Percentiles rank a stretch among this genome's conserved stretches.
phyloP scores from a whole-genome alignment of 2,113 vertebrate species.

The Strix uralensis region DNA sequence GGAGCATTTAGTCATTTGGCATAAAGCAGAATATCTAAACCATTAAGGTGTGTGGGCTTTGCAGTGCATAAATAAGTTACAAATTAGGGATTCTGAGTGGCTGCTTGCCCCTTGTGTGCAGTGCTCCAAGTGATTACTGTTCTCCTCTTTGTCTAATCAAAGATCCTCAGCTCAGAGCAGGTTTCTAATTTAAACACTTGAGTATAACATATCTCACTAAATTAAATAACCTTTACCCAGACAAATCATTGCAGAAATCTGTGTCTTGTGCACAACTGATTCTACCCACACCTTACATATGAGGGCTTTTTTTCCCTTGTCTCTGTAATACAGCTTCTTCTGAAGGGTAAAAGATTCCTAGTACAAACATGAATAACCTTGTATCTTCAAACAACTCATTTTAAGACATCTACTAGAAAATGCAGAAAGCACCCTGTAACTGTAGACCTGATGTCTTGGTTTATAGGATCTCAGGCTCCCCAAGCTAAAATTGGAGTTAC shows the following conservation, averaged over 20 bases:
- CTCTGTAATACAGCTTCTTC: not conserved
- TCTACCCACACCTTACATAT: not conserved
- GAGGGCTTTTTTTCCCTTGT: not conserved
- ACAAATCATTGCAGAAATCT: not conserved
- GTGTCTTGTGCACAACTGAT: not conserved
- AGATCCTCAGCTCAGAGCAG: constrained; percentile 27
- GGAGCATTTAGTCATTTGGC: not conserved
- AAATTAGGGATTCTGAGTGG: constrained; percentile 21
- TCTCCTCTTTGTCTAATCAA: constrained; percentile 28
- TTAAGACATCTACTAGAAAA: not conserved
- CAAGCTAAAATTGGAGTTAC: not conserved
- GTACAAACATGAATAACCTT: not conserved
- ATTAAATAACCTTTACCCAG: constrained; percentile 41
- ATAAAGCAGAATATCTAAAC: not conserved
- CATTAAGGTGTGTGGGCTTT: constrained; percentile 27
- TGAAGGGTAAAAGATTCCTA: not conserved
- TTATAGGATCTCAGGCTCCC: not conserved
- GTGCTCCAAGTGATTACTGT: not conserved
- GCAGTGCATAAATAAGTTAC: not conserved
- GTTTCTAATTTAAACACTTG: constrained; percentile 39
- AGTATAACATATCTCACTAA: not conserved
- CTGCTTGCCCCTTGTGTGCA: not conserved
- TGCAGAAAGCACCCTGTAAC: not conserved
- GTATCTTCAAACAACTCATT: not conserved
- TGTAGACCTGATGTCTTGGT: not conserved